These are phyloP conservation scores for Zeugodacus cucurbitae DNA, from an alignment of 1,140 invertebrate genomes.

Conservation along the genomic window DNA sequence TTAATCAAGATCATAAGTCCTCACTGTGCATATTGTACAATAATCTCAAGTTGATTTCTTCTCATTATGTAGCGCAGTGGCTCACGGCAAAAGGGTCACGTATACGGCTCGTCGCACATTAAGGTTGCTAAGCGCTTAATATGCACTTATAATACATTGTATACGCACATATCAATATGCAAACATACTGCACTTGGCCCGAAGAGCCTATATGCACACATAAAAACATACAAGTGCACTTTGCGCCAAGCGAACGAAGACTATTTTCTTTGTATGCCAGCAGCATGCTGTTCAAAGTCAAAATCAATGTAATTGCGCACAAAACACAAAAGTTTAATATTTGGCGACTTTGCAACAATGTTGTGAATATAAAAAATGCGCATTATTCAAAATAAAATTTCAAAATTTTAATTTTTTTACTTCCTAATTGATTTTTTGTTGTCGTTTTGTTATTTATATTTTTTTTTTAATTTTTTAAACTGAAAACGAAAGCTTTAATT, in stretches of 20 bases:
- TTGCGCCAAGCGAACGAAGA: not conserved
- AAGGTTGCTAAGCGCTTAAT: conserved; percentile 1
- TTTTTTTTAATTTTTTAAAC: not conserved
- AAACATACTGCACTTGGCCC: not conserved
- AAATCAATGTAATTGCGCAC: not conserved
- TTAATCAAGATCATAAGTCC: not conserved
- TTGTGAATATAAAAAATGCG: not conserved
- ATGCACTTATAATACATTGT: not conserved
- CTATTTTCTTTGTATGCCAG: not conserved
- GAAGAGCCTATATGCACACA: too few species aligned
- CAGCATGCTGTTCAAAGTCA: not conserved
- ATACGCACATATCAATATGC: not conserved
- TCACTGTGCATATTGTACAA: not conserved
- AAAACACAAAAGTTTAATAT: not conserved
- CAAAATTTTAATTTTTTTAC: not conserved
- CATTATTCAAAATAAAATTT: not conserved
- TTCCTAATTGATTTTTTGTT: not conserved
- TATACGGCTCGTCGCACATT: conserved; percentile 33
- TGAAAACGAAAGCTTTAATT: not conserved
- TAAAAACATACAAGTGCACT: not conserved
- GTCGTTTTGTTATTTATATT: not conserved
- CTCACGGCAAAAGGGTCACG: conserved; percentile 30
- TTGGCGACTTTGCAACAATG: not conserved
- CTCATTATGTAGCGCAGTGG: not conserved
- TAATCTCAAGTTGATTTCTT: not conserved